Conservation (phyloP, 2,888 invertebrate genomes). For the Bursaphelenchus okinawaensis region DNA sequence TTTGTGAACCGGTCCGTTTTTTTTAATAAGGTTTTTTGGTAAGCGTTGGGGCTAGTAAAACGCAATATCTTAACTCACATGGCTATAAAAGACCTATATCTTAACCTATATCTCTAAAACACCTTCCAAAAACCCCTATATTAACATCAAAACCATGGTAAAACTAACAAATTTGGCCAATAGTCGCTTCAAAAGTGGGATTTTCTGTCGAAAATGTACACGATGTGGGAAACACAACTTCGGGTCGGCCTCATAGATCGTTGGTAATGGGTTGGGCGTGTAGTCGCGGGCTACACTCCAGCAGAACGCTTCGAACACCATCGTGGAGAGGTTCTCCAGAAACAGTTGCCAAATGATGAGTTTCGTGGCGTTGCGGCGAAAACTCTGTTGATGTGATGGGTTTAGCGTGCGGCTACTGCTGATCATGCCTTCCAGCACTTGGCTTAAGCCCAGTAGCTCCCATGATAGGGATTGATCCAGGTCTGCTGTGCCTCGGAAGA, state of each 20-base stretch:
- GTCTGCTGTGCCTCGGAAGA: slow-evolving; percentile 27
- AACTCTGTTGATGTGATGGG: slow-evolving; percentile 4
- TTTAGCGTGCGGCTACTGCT: slow-evolving; percentile 1
- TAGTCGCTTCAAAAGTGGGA: slow-evolving; percentile 16
- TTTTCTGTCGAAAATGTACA: slow-evolving; percentile 9
- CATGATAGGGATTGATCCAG: slow-evolving; percentile 28
- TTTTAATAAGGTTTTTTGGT: too few species aligned
- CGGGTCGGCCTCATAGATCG: slow-evolving; percentile 27
- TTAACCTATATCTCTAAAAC: too few species aligned
- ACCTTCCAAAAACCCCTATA: too few species aligned
- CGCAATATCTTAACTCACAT: too few species aligned
- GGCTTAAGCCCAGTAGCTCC: slow-evolving; percentile 26
- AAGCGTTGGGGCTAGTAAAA: too few species aligned
- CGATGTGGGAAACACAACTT: slow-evolving; percentile 23
- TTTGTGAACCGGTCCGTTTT: too few species aligned
- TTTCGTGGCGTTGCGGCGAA: slow-evolving; percentile 24
- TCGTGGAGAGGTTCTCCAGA: slow-evolving; percentile 27
- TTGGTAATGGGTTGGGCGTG: slow-evolving; percentile 25
- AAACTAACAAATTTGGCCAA: slow-evolving; percentile 18
- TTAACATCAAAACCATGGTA: too few species aligned
- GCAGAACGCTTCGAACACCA: slow-evolving; percentile 33
- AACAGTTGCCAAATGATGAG: slow-evolving; percentile 32
- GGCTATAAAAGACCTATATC: too few species aligned
- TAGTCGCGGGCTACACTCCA: slow-evolving; percentile 29
- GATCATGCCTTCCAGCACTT: slow-evolving; percentile 17